Percentiles rank a stretch among this genome's conserved stretches.
These are phyloP conservation scores for Nyctibius grandis DNA, from an alignment of 2,797 vertebrate species.

Conservation along the genomic window DNA sequence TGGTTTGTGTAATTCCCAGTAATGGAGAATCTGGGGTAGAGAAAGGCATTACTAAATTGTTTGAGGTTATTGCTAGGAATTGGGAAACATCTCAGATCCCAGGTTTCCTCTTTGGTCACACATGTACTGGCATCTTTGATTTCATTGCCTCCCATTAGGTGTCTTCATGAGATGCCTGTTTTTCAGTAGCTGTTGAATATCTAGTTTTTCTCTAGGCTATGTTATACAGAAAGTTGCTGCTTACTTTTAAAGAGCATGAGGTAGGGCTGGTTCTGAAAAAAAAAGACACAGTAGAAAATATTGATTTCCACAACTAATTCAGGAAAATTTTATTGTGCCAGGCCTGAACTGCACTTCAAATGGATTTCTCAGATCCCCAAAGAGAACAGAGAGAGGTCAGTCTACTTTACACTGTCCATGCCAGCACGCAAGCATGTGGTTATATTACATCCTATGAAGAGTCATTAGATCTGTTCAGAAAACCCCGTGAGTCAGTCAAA, in stretches of 20 bases:
- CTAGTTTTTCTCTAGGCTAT: neutral
- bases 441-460: conserved; percentile 4
- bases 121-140: neutral
- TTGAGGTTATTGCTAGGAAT: neutral
- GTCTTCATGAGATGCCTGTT: neutral
- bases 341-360: neutral
- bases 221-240: neutral
- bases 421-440: neutral
- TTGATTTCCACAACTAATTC: neutral
- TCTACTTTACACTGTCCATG: neutral
- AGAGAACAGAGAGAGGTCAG: neutral
- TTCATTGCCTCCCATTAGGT: neutral
- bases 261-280: neutral
- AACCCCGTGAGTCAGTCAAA: neutral
- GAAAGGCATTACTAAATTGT: neutral
- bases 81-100: neutral
- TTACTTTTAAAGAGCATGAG: neutral
- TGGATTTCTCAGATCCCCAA: neutral
- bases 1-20: neutral
- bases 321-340: neutral
- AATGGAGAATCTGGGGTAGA: neutral
- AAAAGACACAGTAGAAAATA: neutral
- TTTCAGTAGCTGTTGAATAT: neutral
- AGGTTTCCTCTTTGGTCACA: neutral
- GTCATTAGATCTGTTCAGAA: conserved; percentile 32